These are phyloP conservation scores for Drepana arcuata DNA, from an alignment of 1,140 invertebrate genomes.

Conservation along the genomic window DNA sequence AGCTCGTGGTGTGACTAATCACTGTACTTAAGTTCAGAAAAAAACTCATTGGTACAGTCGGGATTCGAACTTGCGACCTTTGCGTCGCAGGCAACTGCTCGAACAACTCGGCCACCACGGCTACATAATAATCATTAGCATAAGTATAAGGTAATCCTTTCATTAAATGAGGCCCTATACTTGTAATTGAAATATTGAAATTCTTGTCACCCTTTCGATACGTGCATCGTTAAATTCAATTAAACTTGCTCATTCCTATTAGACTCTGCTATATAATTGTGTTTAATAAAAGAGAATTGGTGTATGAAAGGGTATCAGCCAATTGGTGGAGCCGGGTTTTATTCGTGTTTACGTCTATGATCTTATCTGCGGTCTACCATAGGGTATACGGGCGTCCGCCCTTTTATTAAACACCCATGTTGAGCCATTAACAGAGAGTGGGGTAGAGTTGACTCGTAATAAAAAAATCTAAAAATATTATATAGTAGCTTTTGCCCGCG, in stretches of 20 bases:
- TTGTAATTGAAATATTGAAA: conserved; percentile 47
- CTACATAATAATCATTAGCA: too few relatives aligned
- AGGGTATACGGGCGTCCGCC: conserved; percentile 42
- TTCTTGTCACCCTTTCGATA: conserved; percentile 34
- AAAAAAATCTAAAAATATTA: too few relatives aligned
- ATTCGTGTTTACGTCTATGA: conserved; percentile 57
- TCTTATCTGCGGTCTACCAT: conserved; percentile 56
- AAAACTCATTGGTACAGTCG: too few relatives aligned
- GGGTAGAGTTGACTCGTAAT: too few relatives aligned
- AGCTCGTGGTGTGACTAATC: too few relatives aligned
- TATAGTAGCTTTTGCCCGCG: too few relatives aligned
- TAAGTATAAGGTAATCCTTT: too few relatives aligned
- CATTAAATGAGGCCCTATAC: conserved; percentile 1
- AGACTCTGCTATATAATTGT: conserved; percentile 7
- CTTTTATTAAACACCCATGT: conserved; percentile 54
- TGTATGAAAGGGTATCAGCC: conserved; percentile 45
- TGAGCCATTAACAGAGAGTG: conserved; percentile 19
- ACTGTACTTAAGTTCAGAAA: too few relatives aligned
- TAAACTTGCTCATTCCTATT: conserved; percentile 50
- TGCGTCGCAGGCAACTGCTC: too few relatives aligned
- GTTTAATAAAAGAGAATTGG: conserved; percentile 13
- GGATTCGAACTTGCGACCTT: too few relatives aligned
- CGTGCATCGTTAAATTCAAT: conserved; percentile 42
- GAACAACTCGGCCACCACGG: too few relatives aligned
- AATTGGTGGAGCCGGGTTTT: conserved; percentile 45